These are phyloP conservation scores for Mionectes olivaceus DNA, from an alignment of 2,797 vertebrate species.

Conservation along the genomic window DNA sequence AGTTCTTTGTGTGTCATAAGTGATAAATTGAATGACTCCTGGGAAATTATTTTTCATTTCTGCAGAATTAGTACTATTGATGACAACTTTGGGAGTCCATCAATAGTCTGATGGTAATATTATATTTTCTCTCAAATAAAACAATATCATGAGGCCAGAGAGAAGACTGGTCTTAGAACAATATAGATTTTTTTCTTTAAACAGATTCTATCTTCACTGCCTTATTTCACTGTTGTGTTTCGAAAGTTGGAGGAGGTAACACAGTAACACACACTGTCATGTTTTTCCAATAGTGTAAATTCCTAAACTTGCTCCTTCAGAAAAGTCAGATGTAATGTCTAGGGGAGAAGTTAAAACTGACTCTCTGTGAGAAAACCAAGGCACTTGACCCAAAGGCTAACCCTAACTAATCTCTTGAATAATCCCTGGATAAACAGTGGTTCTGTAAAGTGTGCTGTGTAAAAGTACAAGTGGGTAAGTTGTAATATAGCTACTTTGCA, in stretches of 20 bases:
- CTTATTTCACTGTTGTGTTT: neutral
- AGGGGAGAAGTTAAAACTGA: neutral
- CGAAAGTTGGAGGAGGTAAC: neutral
- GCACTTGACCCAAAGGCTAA: neutral
- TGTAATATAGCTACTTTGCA: neutral
- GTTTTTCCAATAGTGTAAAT: neutral
- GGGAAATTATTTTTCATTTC: conserved; percentile 16
- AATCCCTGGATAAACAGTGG: neutral
- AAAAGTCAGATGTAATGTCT: neutral
- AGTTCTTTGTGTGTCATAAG: neutral
- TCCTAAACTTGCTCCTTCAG: neutral
- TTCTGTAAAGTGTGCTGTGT: neutral
- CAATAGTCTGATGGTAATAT: neutral
- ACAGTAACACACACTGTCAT: fast-evolving
- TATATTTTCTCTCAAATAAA: neutral
- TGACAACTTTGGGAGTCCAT: neutral
- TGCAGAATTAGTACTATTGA: conserved; percentile 4
- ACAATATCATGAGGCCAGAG: neutral
- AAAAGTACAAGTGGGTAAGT: neutral
- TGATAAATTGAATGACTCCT: neutral
- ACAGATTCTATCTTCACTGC: neutral
- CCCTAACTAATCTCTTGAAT: neutral
- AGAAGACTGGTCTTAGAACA: neutral
- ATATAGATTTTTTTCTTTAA: neutral
- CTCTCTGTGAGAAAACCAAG: neutral